Evolutionary conservation across 2,888 invertebrate species (phyloP).

Genomic region (Drosophila leonis): DNA sequence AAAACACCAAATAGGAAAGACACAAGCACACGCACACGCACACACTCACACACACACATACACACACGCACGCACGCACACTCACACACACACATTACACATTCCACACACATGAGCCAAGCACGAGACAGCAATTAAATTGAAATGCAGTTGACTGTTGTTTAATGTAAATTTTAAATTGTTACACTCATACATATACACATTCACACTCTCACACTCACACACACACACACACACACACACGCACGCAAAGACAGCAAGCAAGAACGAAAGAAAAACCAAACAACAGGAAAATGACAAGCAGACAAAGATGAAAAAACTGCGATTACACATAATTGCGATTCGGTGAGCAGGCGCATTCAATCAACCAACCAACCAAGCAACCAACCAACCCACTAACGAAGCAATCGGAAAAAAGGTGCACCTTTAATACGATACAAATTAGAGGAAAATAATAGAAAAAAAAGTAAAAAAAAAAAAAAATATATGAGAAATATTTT

Average conservation of each 20-base stretch:
- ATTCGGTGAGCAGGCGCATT: conserved; percentile 61
- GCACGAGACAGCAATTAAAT: conserved; percentile 37
- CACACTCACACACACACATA: background rate
- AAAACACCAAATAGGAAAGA: conserved; percentile 16
- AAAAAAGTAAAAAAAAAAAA: background rate
- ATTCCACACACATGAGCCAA: background rate
- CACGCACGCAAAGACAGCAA: background rate
- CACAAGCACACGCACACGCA: background rate
- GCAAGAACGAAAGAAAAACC: background rate
- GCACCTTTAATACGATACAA: conserved; percentile 47
- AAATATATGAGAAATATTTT: conserved; percentile 46
- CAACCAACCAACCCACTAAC: conserved; percentile 41
- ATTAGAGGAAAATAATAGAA: conserved; percentile 6
- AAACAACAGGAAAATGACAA: conserved; percentile 34
- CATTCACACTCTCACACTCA: no score
- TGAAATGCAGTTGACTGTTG: conserved; percentile 39
- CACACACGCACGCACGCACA: background rate
- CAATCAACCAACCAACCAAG: conserved; percentile 46
- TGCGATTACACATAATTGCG: conserved; percentile 59
- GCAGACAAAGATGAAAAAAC: conserved; percentile 41
- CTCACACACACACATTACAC: conserved; percentile 2
- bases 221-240: no score
- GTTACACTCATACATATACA: no score
- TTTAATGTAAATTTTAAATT: conserved; percentile 23
- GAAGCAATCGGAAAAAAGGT: conserved; percentile 46